phyloP scores from a whole-genome alignment of 2,797 vertebrate genomes.

The Gymnopithys bicolor region DNA sequence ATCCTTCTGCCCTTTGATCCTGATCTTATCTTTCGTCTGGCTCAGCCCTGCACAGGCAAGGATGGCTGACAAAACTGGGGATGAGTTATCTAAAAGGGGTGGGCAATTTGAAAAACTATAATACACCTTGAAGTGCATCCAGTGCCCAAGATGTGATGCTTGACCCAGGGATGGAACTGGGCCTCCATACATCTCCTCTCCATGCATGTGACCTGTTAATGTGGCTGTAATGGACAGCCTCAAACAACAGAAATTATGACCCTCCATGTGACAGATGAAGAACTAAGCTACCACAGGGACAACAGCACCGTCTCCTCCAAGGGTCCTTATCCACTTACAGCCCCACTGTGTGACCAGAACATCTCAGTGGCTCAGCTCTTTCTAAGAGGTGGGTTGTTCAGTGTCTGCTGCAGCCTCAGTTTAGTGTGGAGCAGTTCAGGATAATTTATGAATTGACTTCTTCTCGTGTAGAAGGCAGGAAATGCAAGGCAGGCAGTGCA shows the following conservation, averaged over 20 bases:
- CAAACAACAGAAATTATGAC: neutral
- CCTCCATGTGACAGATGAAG: neutral
- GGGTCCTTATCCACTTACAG: neutral
- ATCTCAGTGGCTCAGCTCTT: neutral
- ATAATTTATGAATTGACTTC: neutral
- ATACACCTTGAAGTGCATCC: neutral
- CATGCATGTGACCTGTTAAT: fast-evolving
- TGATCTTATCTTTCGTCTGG: neutral
- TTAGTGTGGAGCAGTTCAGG: neutral
- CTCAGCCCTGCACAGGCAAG: neutral
- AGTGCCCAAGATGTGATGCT: neutral
- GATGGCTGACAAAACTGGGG: neutral
- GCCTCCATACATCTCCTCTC: fast-evolving
- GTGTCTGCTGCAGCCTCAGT: neutral
- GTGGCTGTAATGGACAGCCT: neutral
- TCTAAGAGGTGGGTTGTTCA: neutral
- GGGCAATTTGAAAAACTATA: neutral
- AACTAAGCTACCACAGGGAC: neutral
- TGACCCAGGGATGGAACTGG: neutral
- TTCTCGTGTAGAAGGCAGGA: neutral
- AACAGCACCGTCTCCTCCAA: fast-evolving
- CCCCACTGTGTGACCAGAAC: fast-evolving
- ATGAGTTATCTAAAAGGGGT: neutral
- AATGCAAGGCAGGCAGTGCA: neutral
- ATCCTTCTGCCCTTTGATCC: slow-evolving; percentile 36